Percentiles rank a stretch among this genome's conserved stretches.
Evolutionary conservation across 2,888 invertebrate species (phyloP).

Genomic region (Nycteola revayana): DNA sequence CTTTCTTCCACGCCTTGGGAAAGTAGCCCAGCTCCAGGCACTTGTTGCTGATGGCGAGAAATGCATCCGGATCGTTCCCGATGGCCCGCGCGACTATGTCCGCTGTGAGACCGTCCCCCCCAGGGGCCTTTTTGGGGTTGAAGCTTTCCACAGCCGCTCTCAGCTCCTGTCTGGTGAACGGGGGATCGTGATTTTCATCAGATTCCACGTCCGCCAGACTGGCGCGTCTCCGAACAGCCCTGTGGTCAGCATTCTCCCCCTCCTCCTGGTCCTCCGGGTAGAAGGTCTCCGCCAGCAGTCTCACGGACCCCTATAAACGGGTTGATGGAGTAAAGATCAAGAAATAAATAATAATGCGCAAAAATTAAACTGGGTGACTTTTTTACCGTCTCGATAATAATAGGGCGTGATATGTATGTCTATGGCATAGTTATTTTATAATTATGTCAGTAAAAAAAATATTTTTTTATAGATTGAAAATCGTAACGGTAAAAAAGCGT

Average conservation of each 20-base stretch:
- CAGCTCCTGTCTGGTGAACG: slow-evolving; percentile 12
- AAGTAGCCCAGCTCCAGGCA: slow-evolving; percentile 2
- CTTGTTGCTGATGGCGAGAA: slow-evolving; percentile 2
- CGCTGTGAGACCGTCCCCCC: slow-evolving; percentile 7
- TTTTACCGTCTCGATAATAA: no score
- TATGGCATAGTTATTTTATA: no score
- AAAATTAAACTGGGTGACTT: no score
- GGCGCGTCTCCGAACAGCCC: background rate
- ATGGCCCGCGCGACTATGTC: slow-evolving; percentile 1
- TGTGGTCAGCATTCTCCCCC: background rate
- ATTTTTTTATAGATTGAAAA: no score
- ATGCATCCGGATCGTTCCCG: background rate
- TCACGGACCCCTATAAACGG: slow-evolving; percentile 7
- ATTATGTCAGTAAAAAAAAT: no score
- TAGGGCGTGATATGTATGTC: no score
- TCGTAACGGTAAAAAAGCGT: no score
- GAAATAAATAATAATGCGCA: no score
- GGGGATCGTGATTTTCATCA: slow-evolving; percentile 8
- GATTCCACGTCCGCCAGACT: background rate
- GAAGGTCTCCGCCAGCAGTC: slow-evolving; percentile 5
- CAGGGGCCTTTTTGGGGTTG: slow-evolving; percentile 12
- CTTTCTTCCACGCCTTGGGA: slow-evolving; percentile 8
- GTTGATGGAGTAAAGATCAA: no score
- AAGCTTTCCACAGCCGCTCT: background rate
- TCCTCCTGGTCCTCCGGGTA: slow-evolving; percentile 2